Evolutionary conservation across 1,140 invertebrate species (phyloP).

Genomic region (Eueides isabella): DNA sequence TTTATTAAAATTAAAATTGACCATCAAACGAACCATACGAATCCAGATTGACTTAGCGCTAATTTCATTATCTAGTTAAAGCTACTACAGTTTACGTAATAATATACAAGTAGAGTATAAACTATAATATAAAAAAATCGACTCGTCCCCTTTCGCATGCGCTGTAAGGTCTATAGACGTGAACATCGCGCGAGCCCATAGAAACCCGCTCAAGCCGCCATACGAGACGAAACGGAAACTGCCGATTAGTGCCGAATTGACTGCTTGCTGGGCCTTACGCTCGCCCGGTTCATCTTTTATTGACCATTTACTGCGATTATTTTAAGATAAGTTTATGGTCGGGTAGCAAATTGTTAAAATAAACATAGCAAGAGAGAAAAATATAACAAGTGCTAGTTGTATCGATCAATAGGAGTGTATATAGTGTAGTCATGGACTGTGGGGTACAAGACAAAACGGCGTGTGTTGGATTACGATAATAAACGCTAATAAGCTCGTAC

Average conservation of each 20-base stretch:
- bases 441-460: conserved; percentile 22
- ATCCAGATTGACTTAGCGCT: conserved; percentile 17
- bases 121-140: conserved; percentile 45
- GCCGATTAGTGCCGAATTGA: conserved; percentile 72
- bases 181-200: conserved; percentile 49
- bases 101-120: conserved; percentile 27
- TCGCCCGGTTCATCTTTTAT: conserved; percentile 61
- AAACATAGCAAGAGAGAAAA: conserved; percentile 49
- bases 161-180: conserved; percentile 40
- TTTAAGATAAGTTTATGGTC: conserved; percentile 40
- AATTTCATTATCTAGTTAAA: conserved; percentile 40
- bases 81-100: conserved; percentile 35
- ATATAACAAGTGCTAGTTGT: background rate
- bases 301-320: conserved; percentile 71
- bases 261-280: conserved; percentile 53
- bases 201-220: conserved; percentile 33
- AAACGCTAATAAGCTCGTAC: conserved; percentile 42
- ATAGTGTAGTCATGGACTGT: conserved; percentile 34
- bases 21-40: conserved; percentile 21
- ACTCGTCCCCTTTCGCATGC: conserved; percentile 54
- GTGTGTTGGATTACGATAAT: conserved; percentile 53
- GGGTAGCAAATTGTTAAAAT: conserved; percentile 36
- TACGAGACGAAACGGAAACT: conserved; percentile 56
- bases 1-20: background rate
- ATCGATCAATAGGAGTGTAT: conserved; percentile 22